Percentiles rank a stretch among this genome's conserved stretches.
Conservation (phyloP, 2,888 invertebrate genomes). For the Acleris laterana region DNA sequence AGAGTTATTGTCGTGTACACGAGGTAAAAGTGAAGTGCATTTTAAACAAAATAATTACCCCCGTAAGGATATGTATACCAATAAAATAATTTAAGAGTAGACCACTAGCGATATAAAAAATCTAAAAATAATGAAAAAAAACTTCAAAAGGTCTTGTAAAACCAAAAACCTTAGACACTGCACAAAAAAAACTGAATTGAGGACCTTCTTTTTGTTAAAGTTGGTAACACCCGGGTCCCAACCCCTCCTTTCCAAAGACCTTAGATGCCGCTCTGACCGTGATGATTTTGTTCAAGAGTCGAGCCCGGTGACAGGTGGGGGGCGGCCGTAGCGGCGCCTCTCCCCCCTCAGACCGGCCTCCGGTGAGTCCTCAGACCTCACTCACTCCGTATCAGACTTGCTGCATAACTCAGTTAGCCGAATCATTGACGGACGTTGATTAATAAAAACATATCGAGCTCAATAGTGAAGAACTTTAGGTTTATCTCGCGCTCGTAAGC, state of each 20-base stretch:
- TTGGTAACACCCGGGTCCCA: neutral
- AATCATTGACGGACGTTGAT: neutral
- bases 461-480: too few species aligned
- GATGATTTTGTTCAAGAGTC: constrained; percentile 82
- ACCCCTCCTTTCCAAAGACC: neutral
- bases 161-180: too few species aligned
- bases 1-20: too few species aligned
- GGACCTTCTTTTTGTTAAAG: neutral
- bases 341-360: constrained; percentile 53
- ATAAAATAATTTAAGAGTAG: too few species aligned
- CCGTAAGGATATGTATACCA: too few species aligned
- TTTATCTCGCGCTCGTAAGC: too few species aligned
- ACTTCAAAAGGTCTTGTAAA: too few species aligned
- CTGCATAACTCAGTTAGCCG: neutral
- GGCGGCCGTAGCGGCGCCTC: constrained; percentile 69
- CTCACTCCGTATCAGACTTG: neutral
- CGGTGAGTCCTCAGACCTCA: constrained; percentile 66
- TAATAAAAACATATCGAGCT: neutral
- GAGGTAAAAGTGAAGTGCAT: too few species aligned
- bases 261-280: constrained; percentile 43
- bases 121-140: too few species aligned
- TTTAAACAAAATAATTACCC: too few species aligned
- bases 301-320: constrained; percentile 68
- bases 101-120: too few species aligned
- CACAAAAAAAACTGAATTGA: too few species aligned